Evolutionary conservation across 2,888 invertebrate genomes (phyloP).

Genomic region (Zaprionus lineosus): DNA sequence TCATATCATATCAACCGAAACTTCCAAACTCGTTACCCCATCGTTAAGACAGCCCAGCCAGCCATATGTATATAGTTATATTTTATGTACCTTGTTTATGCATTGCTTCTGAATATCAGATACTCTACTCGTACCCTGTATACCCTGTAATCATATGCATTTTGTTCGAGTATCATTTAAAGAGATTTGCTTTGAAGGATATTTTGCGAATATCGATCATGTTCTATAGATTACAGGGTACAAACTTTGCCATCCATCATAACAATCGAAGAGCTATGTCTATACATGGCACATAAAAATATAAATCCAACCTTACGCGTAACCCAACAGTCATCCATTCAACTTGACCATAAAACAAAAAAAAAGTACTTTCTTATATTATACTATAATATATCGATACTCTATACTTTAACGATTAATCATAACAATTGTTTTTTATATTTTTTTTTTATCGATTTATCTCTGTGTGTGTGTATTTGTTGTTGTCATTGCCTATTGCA

Average conservation of each 20-base stretch:
- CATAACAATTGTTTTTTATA: slow-evolving; percentile 61
- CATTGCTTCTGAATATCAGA: too few relatives aligned
- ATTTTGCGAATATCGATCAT: too few relatives aligned
- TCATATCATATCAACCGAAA: neutral
- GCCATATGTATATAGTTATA: neutral
- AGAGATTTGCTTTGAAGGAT: too few relatives aligned
- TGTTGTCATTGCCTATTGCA: slow-evolving; percentile 72
- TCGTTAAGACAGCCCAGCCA: too few relatives aligned
- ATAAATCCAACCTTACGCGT: neutral
- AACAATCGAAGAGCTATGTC: too few relatives aligned
- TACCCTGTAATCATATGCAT: neutral
- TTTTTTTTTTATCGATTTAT: slow-evolving; percentile 57
- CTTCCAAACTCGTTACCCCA: too few relatives aligned
- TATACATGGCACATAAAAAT: too few relatives aligned
- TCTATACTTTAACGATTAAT: slow-evolving; percentile 70
- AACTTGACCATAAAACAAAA: slow-evolving; percentile 19
- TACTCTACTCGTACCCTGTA: too few relatives aligned
- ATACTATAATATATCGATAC: slow-evolving; percentile 60
- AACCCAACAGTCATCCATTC: slow-evolving; percentile 7
- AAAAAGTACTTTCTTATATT: slow-evolving; percentile 31
- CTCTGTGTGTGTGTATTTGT: slow-evolving; percentile 71
- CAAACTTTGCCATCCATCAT: too few relatives aligned
- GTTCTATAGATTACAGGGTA: too few relatives aligned
- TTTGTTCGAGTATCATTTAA: too few relatives aligned
- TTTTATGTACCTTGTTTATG: too few relatives aligned